Evolutionary conservation across 2,113 vertebrate genomes (phyloP).

Genomic region (Ursus arctos): DNA sequence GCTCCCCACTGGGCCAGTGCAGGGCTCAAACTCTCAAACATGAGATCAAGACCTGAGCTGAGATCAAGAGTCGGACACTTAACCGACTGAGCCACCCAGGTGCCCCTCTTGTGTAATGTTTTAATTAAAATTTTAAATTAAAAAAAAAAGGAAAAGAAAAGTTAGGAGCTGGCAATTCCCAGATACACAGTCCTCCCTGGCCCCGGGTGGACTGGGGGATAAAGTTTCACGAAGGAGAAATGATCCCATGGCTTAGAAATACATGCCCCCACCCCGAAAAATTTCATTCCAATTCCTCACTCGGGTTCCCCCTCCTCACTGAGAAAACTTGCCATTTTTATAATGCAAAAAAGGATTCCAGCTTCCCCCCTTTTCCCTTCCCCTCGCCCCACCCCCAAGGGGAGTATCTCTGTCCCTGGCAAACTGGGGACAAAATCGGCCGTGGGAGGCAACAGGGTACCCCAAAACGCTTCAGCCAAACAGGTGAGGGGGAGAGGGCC

Average conservation of each 20-base stretch:
- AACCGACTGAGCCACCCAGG: not conserved
- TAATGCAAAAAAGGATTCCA: not conserved
- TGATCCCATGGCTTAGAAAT: not conserved
- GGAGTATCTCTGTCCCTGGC: not conserved
- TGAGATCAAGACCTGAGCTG: not conserved
- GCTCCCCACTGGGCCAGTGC: not conserved
- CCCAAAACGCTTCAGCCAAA: not conserved
- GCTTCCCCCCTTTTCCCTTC: not conserved
- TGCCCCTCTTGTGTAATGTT: not conserved
- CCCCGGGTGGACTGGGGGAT: not conserved
- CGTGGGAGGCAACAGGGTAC: not conserved
- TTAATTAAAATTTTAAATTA: not conserved
- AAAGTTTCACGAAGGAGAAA: conserved; percentile 13
- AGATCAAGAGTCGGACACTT: not conserved
- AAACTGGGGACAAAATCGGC: not conserved
- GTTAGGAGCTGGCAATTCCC: conserved; percentile 18
- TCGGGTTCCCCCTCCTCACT: not conserved
- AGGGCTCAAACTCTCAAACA: not conserved
- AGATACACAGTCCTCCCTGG: not conserved
- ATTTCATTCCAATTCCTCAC: not conserved
- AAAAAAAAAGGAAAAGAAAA: conserved; percentile 39
- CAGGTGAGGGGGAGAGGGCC: not conserved
- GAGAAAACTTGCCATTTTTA: not conserved
- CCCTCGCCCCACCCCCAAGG: not conserved
- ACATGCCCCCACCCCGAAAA: not conserved